These are phyloP conservation scores for Sinella curviseta DNA, from an alignment of 1,140 invertebrate species.

Conservation along the genomic window DNA sequence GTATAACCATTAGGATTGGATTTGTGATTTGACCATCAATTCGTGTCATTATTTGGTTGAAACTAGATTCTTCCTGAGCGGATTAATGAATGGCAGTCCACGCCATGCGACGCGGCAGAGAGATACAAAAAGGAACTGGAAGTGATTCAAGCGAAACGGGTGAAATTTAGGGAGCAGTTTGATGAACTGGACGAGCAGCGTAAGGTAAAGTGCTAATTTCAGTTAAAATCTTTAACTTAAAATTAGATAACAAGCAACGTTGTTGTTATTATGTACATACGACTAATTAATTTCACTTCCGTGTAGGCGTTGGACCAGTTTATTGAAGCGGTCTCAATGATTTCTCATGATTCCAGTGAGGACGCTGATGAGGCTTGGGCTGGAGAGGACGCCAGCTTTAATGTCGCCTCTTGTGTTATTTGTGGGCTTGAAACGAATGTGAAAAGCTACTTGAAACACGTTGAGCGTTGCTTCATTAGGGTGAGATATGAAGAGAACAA, in stretches of 20 bases:
- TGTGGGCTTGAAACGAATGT: constrained; percentile 91
- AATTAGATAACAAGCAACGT: neutral
- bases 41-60: neutral
- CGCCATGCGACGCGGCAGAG: constrained; percentile 82
- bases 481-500: constrained; percentile 57
- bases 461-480: constrained; percentile 94
- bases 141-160: constrained; percentile 66
- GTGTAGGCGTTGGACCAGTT: neutral
- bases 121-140: constrained; percentile 80
- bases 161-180: neutral
- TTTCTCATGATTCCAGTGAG: too few species aligned
- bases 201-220: constrained; percentile 58
- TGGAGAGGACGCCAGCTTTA: neutral
- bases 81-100: constrained; percentile 90
- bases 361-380: neutral
- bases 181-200: constrained; percentile 71
- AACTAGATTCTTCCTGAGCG: constrained; percentile 76
- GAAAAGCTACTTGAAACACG: constrained; percentile 83
- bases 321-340: neutral
- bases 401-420: constrained; percentile 93
- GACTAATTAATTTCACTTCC: neutral
- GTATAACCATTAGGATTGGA: neutral
- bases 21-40: neutral
- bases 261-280: neutral
- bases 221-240: neutral